Evolutionary conservation across 2,113 vertebrate species (phyloP).

Genomic region (Thunnus thynnus): DNA sequence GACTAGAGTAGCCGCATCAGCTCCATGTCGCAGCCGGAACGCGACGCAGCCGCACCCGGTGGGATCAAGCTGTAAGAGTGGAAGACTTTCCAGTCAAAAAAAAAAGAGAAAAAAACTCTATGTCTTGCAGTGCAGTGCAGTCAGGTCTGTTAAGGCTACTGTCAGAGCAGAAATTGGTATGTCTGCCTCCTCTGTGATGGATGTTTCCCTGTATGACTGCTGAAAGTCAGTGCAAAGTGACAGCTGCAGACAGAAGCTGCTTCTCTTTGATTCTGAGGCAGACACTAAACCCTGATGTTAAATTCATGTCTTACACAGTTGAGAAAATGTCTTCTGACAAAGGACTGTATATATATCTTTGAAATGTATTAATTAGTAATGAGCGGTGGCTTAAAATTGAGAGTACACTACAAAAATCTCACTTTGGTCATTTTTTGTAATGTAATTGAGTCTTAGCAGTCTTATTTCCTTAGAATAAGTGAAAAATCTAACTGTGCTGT

Average conservation of each 20-base stretch:
- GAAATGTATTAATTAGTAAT: conserved; percentile 25
- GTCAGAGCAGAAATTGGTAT: conserved; percentile 66
- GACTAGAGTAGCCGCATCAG: no score
- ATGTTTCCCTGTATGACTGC: conserved; percentile 56
- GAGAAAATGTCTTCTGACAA: not conserved
- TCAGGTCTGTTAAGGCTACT: conserved; percentile 57
- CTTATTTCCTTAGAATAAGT: no score
- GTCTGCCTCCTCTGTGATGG: conserved; percentile 59
- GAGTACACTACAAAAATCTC: not conserved
- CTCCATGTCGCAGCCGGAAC: not conserved
- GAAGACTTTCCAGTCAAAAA: conserved; percentile 19
- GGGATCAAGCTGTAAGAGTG: not conserved
- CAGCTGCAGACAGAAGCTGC: conserved; percentile 41
- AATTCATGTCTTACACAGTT: conserved; percentile 26
- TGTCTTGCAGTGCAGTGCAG: conserved; percentile 38
- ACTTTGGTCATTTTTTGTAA: not conserved
- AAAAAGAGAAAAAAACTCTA: conserved; percentile 17
- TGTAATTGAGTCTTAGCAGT: not conserved
- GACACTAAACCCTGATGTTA: conserved; percentile 43
- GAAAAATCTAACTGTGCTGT: no score
- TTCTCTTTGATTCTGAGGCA: conserved; percentile 33
- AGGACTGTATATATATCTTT: not conserved
- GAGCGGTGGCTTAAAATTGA: not conserved
- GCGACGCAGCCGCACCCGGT: no score
- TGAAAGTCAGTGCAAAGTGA: conserved; percentile 44